Percentiles rank a stretch among this genome's conserved stretches.
These are phyloP conservation scores for Lordiphosa mommai DNA, from an alignment of 1,140 invertebrate genomes.

Conservation along the genomic window DNA sequence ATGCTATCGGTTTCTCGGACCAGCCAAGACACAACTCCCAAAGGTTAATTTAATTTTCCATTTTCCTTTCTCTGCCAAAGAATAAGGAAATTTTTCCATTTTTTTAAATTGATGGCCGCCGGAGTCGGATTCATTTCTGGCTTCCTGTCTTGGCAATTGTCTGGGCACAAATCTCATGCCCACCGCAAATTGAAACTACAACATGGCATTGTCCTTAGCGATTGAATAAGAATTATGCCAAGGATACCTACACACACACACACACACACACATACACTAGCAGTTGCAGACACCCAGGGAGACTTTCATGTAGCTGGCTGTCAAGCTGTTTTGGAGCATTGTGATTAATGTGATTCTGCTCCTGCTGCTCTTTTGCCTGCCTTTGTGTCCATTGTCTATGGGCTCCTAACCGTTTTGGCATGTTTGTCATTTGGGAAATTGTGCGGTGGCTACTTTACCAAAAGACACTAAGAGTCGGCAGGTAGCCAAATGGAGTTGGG, in stretches of 20 bases:
- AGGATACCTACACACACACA: slow-evolving; percentile 53
- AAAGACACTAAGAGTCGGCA: slow-evolving; percentile 63
- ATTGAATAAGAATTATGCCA: slow-evolving; percentile 78
- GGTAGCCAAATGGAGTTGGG: slow-evolving; percentile 28
- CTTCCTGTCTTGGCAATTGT: slow-evolving; percentile 76
- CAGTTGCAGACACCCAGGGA: slow-evolving; percentile 47
- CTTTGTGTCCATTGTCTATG: slow-evolving; percentile 62
- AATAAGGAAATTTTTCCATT: slow-evolving; percentile 71
- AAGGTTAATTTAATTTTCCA: slow-evolving; percentile 77
- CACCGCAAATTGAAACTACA: slow-evolving; percentile 75
- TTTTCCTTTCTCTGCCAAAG: slow-evolving; percentile 56
- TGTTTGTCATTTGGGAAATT: slow-evolving; percentile 78
- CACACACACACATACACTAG: slow-evolving; percentile 3
- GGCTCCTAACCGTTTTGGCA: slow-evolving; percentile 68
- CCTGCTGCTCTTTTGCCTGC: slow-evolving; percentile 19
- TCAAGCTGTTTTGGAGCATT: slow-evolving; percentile 76
- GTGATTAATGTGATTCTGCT: slow-evolving; percentile 62
- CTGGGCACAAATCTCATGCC: slow-evolving; percentile 76
- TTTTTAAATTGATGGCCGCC: slow-evolving; percentile 72
- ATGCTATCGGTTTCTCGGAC: slow-evolving; percentile 51
- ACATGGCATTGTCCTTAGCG: slow-evolving; percentile 72
- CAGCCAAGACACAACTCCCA: slow-evolving; percentile 48
- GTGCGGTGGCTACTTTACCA: slow-evolving; percentile 51
- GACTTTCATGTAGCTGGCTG: slow-evolving; percentile 61
- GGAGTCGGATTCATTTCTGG: slow-evolving; percentile 45